Conservation (phyloP, 2,797 vertebrate species). For the Acanthis flammea region DNA sequence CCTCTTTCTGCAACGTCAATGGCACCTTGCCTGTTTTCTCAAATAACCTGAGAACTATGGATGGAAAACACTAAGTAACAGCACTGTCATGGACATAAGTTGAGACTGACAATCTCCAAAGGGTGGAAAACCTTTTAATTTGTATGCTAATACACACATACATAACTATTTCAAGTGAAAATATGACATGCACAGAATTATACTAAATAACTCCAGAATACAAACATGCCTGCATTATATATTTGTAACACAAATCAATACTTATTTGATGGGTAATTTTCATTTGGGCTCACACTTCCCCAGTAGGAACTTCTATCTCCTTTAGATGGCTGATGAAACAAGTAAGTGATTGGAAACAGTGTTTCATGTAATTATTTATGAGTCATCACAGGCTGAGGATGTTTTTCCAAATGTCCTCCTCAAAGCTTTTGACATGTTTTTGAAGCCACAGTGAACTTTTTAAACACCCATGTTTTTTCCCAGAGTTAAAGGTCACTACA, state of each 20-base stretch:
- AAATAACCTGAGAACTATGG: neutral
- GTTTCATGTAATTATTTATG: neutral
- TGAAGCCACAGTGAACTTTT: neutral
- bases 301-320: neutral
- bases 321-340: neutral
- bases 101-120: neutral
- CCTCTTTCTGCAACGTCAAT: neutral
- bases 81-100: neutral
- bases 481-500: neutral
- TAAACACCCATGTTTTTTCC: neutral
- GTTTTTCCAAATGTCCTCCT: neutral
- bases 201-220: neutral
- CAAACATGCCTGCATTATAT: neutral
- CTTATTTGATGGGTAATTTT: neutral
- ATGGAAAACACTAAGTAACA: neutral
- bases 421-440: rapidly evolving
- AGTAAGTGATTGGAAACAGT: neutral
- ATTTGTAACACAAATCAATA: neutral
- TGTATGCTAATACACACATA: neutral
- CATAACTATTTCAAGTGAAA: neutral
- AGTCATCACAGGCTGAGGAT: neutral
- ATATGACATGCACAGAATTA: neutral
- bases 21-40: neutral
- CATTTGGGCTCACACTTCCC: neutral
- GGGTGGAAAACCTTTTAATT: neutral